Conservation (phyloP, 2,113 vertebrate species). For the Dicentrarchus labrax region DNA sequence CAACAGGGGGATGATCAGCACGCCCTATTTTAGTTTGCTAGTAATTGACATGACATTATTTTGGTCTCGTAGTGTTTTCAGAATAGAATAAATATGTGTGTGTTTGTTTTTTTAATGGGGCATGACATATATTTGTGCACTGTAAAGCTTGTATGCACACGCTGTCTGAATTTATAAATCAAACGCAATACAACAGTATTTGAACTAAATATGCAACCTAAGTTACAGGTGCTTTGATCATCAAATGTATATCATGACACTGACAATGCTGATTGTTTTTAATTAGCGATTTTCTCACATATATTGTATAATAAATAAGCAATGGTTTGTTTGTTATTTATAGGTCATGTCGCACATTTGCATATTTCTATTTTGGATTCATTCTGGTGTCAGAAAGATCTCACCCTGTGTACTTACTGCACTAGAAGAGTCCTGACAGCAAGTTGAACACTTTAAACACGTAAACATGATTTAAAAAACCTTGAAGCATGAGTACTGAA, state of each 20-base stretch:
- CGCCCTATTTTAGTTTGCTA: slow-evolving; percentile 37
- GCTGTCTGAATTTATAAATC: background rate
- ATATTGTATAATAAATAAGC: background rate
- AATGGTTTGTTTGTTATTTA: slow-evolving; percentile 37
- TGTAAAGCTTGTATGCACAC: background rate
- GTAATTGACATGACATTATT: slow-evolving; percentile 54
- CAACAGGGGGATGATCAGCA: slow-evolving; percentile 36
- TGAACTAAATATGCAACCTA: background rate
- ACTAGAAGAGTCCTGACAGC: slow-evolving; percentile 21
- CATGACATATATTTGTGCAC: background rate
- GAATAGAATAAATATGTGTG: slow-evolving; percentile 7
- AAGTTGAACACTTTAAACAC: slow-evolving; percentile 46
- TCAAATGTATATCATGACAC: background rate
- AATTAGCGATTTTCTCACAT: background rate
- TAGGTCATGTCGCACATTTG: slow-evolving; percentile 45
- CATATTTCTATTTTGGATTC: slow-evolving; percentile 60
- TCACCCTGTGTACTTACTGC: slow-evolving; percentile 9
- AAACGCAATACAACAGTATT: background rate
- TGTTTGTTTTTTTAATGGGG: background rate
- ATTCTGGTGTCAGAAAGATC: slow-evolving; percentile 31
- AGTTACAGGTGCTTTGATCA: background rate
- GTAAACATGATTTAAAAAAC: slow-evolving; percentile 56
- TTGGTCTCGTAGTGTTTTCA: slow-evolving; percentile 20
- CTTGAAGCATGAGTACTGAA: slow-evolving; percentile 35
- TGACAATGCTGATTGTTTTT: background rate